Evolutionary conservation across 2,888 invertebrate genomes (phyloP).

Genomic region (Parthenolecanium corni): DNA sequence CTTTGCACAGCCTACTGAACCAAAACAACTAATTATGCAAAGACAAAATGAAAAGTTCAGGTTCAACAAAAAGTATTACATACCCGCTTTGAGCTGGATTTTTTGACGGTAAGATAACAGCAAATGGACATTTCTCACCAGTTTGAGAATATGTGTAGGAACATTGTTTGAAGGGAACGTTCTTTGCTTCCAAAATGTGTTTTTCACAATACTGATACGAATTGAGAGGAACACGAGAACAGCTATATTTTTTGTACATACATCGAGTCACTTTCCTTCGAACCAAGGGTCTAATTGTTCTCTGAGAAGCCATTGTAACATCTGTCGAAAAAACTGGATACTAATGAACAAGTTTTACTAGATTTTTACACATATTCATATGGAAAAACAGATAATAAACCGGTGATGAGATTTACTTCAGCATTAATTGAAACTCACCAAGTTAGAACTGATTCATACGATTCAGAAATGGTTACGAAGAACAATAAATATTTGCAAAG

Average conservation of each 20-base stretch:
- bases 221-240: conserved; percentile 8
- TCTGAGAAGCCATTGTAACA: too few relatives aligned
- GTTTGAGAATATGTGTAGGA: conserved; percentile 12
- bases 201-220: conserved; percentile 16
- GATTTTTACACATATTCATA: too few relatives aligned
- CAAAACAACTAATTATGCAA: not conserved
- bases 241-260: conserved; percentile 19
- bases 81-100: not conserved
- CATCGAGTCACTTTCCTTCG: conserved; percentile 8
- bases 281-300: not conserved
- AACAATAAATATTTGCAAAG: too few relatives aligned
- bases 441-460: too few relatives aligned
- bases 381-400: too few relatives aligned
- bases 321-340: too few relatives aligned
- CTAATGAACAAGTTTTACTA: too few relatives aligned
- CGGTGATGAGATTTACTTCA: too few relatives aligned
- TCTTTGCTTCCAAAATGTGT: conserved; percentile 13
- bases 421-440: too few relatives aligned
- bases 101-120: not conserved
- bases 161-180: conserved; percentile 15
- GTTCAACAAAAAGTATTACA: not conserved
- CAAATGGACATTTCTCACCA: conserved; percentile 11
- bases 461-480: too few relatives aligned
- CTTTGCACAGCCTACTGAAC: conserved; percentile 13
- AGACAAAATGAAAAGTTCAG: too few relatives aligned